Evolutionary conservation across 2,888 invertebrate genomes (phyloP).

Genomic region (Dryomyza anilis): DNA sequence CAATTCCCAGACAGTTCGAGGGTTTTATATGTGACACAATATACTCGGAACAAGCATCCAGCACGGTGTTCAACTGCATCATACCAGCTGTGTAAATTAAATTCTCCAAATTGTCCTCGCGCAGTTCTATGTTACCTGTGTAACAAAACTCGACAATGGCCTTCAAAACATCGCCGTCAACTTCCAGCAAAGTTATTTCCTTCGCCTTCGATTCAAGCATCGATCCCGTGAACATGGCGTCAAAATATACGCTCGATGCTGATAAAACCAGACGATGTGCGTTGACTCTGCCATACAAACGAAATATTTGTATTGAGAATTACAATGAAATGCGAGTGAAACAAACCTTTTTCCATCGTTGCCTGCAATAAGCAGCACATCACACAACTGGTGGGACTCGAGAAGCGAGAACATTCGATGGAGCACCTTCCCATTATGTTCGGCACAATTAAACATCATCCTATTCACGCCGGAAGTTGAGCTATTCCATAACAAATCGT

Average conservation of each 20-base stretch:
- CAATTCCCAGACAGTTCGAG: conserved; percentile 92
- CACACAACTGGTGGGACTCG: too few species aligned
- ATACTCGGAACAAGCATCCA: conserved; percentile 86
- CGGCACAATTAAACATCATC: too few species aligned
- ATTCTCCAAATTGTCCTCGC: conserved; percentile 91
- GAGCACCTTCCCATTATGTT: too few species aligned
- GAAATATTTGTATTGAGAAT: too few species aligned
- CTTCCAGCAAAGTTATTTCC: conserved; percentile 82
- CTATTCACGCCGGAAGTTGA: too few species aligned
- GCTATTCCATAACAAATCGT: too few species aligned
- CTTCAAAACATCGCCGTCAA: conserved; percentile 84
- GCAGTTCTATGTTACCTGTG: conserved; percentile 76
- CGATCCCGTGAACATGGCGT: conserved; percentile 92
- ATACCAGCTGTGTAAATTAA: conserved; percentile 86
- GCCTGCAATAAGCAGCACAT: too few species aligned
- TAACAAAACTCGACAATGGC: conserved; percentile 89
- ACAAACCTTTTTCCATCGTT: too few species aligned
- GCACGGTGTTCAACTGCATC: conserved; percentile 83
- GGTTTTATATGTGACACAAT: conserved; percentile 80
- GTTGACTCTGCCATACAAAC: conserved; percentile 74
- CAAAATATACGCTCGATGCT: conserved; percentile 92
- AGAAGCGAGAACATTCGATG: too few species aligned
- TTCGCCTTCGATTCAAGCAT: conserved; percentile 81
- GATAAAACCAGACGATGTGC: conserved; percentile 88
- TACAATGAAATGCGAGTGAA: too few species aligned